Percentiles rank a stretch among this genome's conserved stretches.
Conservation (phyloP, 2,113 vertebrate genomes). For the Lonchura striata region DNA sequence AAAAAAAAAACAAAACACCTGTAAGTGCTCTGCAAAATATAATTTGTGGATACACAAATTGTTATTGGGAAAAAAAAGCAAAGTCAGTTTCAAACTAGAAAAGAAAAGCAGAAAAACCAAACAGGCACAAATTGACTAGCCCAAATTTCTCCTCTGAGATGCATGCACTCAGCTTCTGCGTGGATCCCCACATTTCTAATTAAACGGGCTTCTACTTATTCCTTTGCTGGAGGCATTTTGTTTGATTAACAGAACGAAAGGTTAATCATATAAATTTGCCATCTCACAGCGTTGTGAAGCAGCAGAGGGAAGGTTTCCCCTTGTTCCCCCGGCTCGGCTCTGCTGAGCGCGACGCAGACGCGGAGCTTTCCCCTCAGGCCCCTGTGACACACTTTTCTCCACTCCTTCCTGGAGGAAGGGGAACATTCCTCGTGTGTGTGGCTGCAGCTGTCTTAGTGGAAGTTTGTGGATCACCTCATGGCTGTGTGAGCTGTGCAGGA, state of each 20-base stretch:
- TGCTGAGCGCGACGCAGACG: not conserved
- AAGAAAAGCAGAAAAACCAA: not conserved
- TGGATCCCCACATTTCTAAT: slow-evolving; percentile 17
- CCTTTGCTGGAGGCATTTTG: slow-evolving; percentile 50
- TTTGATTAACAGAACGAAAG: slow-evolving; percentile 65
- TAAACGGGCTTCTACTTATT: slow-evolving; percentile 29
- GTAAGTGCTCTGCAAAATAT: not conserved
- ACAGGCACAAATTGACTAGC: not conserved
- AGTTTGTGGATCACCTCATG: not conserved
- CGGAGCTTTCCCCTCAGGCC: not conserved
- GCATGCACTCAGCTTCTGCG: not conserved
- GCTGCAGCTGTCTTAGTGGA: not conserved
- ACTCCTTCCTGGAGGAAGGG: not conserved
- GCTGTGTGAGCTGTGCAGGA: not conserved
- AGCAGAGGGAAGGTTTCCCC: not conserved
- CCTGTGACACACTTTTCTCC: not conserved
- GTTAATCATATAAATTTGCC: slow-evolving; percentile 64
- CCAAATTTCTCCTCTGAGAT: not conserved
- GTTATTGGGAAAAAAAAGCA: not conserved
- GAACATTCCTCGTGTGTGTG: not conserved
- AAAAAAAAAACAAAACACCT: not conserved
- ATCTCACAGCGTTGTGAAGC: not conserved
- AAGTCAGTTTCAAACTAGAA: not conserved
- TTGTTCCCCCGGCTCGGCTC: not conserved
- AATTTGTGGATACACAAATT: not conserved